Conservation (phyloP, 2,888 invertebrate genomes). For the Ophioninae sp. region DNA sequence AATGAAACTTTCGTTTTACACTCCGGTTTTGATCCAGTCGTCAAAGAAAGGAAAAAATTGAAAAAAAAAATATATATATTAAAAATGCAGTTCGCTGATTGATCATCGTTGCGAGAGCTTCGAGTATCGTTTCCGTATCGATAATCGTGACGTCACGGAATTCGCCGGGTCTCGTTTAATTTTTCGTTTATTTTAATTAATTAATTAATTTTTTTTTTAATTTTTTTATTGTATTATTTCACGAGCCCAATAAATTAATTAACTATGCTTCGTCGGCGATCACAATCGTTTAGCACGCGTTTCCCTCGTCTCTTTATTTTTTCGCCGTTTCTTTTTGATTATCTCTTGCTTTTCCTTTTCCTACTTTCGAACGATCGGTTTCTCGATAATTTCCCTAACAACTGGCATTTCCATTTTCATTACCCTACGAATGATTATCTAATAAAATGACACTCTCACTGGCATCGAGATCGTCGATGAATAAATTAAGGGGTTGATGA, state of each 20-base stretch:
- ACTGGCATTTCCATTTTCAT: slow-evolving; percentile 78
- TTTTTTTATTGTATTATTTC: slow-evolving; percentile 14
- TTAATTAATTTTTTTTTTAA: slow-evolving; percentile 42
- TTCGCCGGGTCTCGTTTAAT: slow-evolving; percentile 26
- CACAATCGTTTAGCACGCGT: too few relatives aligned
- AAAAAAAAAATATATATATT: too few relatives aligned
- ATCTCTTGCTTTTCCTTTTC: slow-evolving; percentile 29
- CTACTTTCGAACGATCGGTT: slow-evolving; percentile 4
- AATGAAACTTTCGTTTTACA: slow-evolving; percentile 38
- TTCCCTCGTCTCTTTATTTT: slow-evolving; percentile 15
- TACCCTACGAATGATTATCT: slow-evolving; percentile 75
- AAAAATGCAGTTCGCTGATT: slow-evolving; percentile 6
- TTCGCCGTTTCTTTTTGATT: slow-evolving; percentile 25
- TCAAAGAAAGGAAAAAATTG: neutral
- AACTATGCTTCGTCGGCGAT: slow-evolving; percentile 18
- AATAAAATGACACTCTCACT: slow-evolving; percentile 78
- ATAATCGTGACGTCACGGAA: slow-evolving; percentile 39
- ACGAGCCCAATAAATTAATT: slow-evolving; percentile 51
- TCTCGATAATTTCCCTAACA: slow-evolving; percentile 68
- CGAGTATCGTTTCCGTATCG: slow-evolving; percentile 23
- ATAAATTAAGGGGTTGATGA: too few relatives aligned
- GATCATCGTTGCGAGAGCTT: slow-evolving; percentile 26
- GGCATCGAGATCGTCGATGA: slow-evolving; percentile 68
- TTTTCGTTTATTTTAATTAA: slow-evolving; percentile 36
- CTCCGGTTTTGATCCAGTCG: slow-evolving; percentile 3